Base-by-base conservation (phyloP, 2,113 vertebrate genomes). In the Gasterosteus aculeatus region DNA sequence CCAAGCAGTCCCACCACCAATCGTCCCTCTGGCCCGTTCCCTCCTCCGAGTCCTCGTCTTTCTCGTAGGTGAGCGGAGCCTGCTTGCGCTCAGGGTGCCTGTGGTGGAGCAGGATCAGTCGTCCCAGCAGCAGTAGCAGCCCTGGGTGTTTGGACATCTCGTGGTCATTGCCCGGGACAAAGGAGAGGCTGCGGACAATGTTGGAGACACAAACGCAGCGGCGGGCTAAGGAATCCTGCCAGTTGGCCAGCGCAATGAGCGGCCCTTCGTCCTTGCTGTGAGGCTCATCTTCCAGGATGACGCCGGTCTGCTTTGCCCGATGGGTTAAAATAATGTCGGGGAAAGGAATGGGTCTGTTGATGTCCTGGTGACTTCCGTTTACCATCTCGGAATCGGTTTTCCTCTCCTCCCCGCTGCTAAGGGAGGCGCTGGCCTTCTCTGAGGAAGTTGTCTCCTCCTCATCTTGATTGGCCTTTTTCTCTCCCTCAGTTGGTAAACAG, bases 1-100 rank as follows among this genome's bases (percentile, higher is more conserved):
- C 97, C 94, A 99, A 93, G 93, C 97, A 99, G 95, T 99, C 98
- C 98, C 97, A 99, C 98, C 97, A 99, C 98, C 98, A 99, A 89
- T 99, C 98, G 38, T 97, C 97, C 89, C 95, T 96, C 92, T 96
- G 96, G 89, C 95, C 96, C 91, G 95, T 90, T 57, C 97, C 96
- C 82, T 98, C 97, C 59, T 99, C 98, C 69, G 96, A 95, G 69
- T 99, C 97, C 90, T 99, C 98, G 65, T 99, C 97, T 53, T 99
- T 99, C 93, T 99, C 97, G 0, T 98, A 99, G 51, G 97, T 99
- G 82, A 98, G 96, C 7, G 97, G 97, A 0, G 98, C 97, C 91
- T 98, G 98, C 81, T 98, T 98, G 88, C 97, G 96, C 79, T 99
- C 97, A 0, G 97, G 98, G 90, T 99, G 98, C 91, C 96, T 95